Conservation (phyloP, 2,113 vertebrate species). For the Nibea albiflora region DNA sequence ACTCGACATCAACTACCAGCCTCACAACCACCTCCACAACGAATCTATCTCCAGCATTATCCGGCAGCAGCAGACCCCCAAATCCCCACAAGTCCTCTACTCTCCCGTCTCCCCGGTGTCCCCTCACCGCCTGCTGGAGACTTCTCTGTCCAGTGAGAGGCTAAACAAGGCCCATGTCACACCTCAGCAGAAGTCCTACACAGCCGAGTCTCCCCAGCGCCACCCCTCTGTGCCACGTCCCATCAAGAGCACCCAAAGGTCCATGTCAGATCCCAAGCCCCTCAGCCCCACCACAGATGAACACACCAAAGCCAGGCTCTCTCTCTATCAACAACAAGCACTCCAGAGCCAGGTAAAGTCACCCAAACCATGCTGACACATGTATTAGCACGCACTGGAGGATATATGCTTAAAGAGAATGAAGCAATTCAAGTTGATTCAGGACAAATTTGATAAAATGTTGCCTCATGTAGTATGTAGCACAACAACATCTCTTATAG, state of each 20-base stretch:
- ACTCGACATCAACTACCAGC: conserved; percentile 95
- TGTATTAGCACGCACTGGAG: background rate
- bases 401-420: background rate
- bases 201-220: conserved; percentile 89
- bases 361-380: conserved; percentile 12
- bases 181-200: conserved; percentile 96
- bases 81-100: conserved; percentile 97
- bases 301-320: conserved; percentile 92
- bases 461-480: background rate
- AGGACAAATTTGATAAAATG: background rate
- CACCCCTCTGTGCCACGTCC: conserved; percentile 94
- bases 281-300: conserved; percentile 97
- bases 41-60: conserved; percentile 94
- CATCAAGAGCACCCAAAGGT: conserved; percentile 97
- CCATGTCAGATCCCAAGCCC: conserved; percentile 97
- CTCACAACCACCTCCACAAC: conserved; percentile 89
- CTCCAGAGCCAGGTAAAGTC: conserved; percentile 94
- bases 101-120: conserved; percentile 96
- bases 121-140: conserved; percentile 93
- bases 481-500: background rate
- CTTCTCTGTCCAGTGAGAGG: conserved; percentile 91
- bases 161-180: conserved; percentile 98
- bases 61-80: conserved; percentile 89
- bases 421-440: background rate
- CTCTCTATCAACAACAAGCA: conserved; percentile 93